Evolutionary conservation across 2,888 invertebrate species (phyloP).

Genomic region (Athripsodes cinereus): DNA sequence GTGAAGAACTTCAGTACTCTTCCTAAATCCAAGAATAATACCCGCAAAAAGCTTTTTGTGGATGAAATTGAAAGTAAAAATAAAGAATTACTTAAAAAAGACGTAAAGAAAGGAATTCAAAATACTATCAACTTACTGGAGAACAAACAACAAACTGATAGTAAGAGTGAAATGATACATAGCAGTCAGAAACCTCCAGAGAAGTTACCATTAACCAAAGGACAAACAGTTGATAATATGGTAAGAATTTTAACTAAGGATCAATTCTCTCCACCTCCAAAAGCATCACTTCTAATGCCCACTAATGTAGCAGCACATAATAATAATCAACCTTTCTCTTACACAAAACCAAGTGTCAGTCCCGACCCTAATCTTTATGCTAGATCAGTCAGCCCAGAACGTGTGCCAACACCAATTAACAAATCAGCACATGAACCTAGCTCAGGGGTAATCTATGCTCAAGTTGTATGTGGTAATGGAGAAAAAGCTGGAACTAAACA

Average conservation of each 20-base stretch:
- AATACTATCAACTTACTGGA: conserved; percentile 48
- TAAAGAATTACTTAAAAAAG: conserved; percentile 35
- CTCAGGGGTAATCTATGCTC: conserved; percentile 68
- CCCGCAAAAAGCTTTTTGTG: conserved; percentile 39
- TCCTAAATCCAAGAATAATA: conserved; percentile 30
- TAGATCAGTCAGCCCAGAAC: conserved; percentile 45
- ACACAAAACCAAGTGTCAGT: conserved; percentile 57
- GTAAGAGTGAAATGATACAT: conserved; percentile 56
- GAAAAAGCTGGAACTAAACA: conserved; percentile 37
- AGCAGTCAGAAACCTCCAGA: conserved; percentile 67
- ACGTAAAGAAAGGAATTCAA: conserved; percentile 46
- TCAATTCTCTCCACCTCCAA: conserved; percentile 60
- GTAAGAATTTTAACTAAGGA: conserved; percentile 70
- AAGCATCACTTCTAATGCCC: conserved; percentile 56
- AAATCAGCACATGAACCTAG: conserved; percentile 49
- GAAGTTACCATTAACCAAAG: conserved; percentile 62
- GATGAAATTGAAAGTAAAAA: conserved; percentile 41
- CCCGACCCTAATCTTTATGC: conserved; percentile 45
- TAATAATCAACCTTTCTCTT: conserved; percentile 76
- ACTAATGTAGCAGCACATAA: conserved; percentile 58
- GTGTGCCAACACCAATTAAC: conserved; percentile 43
- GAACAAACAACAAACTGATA: conserved; percentile 46
- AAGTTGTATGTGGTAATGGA: conserved; percentile 54
- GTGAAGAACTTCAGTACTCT: conserved; percentile 31
- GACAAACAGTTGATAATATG: conserved; percentile 69